Conservation (phyloP, 2,888 invertebrate species). For the Endotricha flammealis region DNA sequence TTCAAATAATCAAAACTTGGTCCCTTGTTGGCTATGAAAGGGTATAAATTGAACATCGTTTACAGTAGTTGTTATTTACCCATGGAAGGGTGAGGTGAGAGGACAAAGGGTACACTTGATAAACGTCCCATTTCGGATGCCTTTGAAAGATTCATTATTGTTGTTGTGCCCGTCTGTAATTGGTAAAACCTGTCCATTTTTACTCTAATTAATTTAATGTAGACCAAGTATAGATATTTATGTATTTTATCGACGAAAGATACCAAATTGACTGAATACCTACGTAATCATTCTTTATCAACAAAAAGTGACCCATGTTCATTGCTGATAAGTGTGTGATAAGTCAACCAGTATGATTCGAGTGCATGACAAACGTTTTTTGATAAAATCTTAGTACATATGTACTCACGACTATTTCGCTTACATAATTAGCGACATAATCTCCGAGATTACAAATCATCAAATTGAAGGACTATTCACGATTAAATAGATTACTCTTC, state of each 20-base stretch:
- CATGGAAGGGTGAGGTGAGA: constrained; percentile 17
- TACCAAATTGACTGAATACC: too few species aligned
- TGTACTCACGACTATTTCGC: too few species aligned
- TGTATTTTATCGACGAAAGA: constrained; percentile 4
- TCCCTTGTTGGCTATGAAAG: constrained; percentile 7
- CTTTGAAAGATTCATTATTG: constrained; percentile 17
- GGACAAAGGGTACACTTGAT: constrained; percentile 23
- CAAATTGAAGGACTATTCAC: constrained; percentile 27
- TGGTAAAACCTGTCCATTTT: constrained; percentile 7
- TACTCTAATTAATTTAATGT: constrained; percentile 1
- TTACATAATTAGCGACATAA: too few species aligned
- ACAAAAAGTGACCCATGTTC: too few species aligned
- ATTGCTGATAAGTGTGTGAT: too few species aligned
- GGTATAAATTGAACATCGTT: constrained; percentile 16
- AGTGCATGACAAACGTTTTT: too few species aligned
- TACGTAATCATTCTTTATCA: too few species aligned
- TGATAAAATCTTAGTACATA: too few species aligned
- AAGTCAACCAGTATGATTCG: too few species aligned
- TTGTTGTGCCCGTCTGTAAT: constrained; percentile 7
- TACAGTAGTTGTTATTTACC: constrained; percentile 17
- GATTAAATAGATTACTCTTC: constrained; percentile 41
- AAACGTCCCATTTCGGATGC: constrained; percentile 17
- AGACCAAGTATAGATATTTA: constrained; percentile 6
- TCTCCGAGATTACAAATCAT: too few species aligned
- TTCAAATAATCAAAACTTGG: constrained; percentile 1